A percentile compares a stretch with the other conserved stretches of the same genome.
Evolutionary conservation across 2,113 vertebrate species (phyloP).

Genomic region (Cryptotis parvus): DNA sequence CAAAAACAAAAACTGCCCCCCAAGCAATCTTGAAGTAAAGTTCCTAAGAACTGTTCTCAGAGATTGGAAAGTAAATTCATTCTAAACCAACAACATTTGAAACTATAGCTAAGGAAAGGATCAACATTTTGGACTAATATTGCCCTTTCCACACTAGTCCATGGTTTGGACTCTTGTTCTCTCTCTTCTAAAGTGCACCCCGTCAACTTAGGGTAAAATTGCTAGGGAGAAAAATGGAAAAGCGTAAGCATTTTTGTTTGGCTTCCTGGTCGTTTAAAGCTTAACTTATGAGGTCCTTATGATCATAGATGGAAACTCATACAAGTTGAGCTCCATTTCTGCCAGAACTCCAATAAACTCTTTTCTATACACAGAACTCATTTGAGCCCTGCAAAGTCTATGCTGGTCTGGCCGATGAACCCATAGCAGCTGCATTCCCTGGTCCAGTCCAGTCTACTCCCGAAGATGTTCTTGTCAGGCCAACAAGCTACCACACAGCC

Average conservation of each 20-base stretch:
- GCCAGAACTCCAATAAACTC: no score
- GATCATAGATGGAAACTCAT: neutral
- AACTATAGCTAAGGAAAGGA: neutral
- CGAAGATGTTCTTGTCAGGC: no score
- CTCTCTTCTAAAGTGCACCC: neutral
- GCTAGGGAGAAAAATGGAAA: neutral
- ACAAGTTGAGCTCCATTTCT: neutral
- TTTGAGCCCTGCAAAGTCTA: no score
- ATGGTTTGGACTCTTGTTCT: neutral
- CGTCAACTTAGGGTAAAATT: neutral
- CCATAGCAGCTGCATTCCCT: no score
- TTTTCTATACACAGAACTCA: neutral
- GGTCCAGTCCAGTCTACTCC: no score
- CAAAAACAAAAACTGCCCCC: no score
- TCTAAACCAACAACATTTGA: constrained; percentile 39
- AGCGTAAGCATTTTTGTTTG: neutral
- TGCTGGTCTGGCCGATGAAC: no score
- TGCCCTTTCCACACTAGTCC: neutral
- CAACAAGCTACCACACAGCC: no score
- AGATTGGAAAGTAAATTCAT: no score
- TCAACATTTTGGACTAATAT: neutral
- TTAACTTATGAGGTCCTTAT: no score
- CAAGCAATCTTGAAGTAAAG: no score
- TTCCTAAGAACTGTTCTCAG: no score
- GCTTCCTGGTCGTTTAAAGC: neutral